Conservation (phyloP, 2,797 vertebrate species). For the Poeciliopsis turneri region DNA sequence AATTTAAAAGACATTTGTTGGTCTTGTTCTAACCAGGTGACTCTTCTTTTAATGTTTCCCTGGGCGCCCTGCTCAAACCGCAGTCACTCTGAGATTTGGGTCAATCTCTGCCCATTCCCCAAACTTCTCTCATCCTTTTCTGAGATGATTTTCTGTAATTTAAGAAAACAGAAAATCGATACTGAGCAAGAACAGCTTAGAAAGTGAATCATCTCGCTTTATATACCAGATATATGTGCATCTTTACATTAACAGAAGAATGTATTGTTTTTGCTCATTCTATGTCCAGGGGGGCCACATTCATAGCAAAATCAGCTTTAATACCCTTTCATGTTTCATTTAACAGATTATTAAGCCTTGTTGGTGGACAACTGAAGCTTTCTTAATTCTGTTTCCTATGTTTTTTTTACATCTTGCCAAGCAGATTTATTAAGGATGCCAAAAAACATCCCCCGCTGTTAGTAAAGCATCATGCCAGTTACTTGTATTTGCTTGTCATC, state of each 20-base stretch:
- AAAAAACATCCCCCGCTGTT: slow-evolving; percentile 42
- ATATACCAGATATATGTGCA: slow-evolving; percentile 27
- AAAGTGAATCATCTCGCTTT: background rate
- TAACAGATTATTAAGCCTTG: slow-evolving; percentile 53
- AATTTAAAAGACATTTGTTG: slow-evolving; percentile 74
- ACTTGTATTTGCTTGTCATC: slow-evolving; percentile 40
- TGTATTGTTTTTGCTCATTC: slow-evolving; percentile 7
- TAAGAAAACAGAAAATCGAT: background rate
- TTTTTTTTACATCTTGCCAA: slow-evolving; percentile 62
- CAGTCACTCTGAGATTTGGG: slow-evolving; percentile 9
- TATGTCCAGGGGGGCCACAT: background rate
- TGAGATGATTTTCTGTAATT: background rate
- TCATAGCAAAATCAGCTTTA: slow-evolving; percentile 8
- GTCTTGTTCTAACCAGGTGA: slow-evolving; percentile 35
- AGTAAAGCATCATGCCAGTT: slow-evolving; percentile 25
- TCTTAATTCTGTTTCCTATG: slow-evolving; percentile 29
- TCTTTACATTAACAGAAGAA: background rate
- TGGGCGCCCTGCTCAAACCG: slow-evolving; percentile 6
- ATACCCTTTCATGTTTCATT: slow-evolving; percentile 13
- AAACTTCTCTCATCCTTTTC: background rate
- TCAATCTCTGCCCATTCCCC: slow-evolving; percentile 4
- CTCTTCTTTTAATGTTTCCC: slow-evolving; percentile 11
- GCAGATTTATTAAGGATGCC: slow-evolving; percentile 47
- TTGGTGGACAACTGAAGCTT: slow-evolving; percentile 38
- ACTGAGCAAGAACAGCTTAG: background rate